Base-by-base conservation (phyloP, 2,888 invertebrate species). In the Hemithea aestivaria region DNA sequence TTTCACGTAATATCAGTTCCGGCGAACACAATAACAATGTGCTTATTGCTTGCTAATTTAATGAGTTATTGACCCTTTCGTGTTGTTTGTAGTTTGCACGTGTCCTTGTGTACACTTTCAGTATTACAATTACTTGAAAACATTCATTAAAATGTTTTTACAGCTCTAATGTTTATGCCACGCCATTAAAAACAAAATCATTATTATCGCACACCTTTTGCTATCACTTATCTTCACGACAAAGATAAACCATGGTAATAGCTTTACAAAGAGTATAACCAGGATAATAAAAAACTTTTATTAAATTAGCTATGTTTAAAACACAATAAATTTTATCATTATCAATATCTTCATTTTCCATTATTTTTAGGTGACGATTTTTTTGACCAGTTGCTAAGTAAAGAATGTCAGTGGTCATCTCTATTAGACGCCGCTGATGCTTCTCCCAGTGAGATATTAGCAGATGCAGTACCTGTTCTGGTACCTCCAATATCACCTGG, bases 401-500 rank as follows among this genome's bases (percentile, higher is more conserved):
- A 73, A 32, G 83, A 87, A 16, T 80, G 76, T 45, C 76, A 77
- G 52, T 82, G 83, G 75, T 75, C 84, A 7, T 87, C 87, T 11
- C 51, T 87, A 32, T 51, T 87, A 40, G 82, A 85, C 58, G 73
- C 68, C 10, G 66, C 80, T 20, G 84, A 88, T 66, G 87, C 84
- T 7, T 76, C 87, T 8, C 87, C 87, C 1, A 87, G 80, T 65
- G 81, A 88, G 59, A 88, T 88, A 31, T 56, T 88, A 51, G 87
- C 88, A 34, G 87, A 83, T 62, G 88, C 85, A 8, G 78, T 76
- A 8, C 79, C 83, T 7, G 45, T 70, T 10, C 47, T 87, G 27
- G 64, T 81, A 12, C 76, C 82, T 7, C 76, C 80, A 1, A 71
- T 80, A 58, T 84, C 87, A 28, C 84, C 85, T 7, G 58, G 66